phyloP scores from a whole-genome alignment of 2,888 invertebrate species.

The Marronus borbonicus region DNA sequence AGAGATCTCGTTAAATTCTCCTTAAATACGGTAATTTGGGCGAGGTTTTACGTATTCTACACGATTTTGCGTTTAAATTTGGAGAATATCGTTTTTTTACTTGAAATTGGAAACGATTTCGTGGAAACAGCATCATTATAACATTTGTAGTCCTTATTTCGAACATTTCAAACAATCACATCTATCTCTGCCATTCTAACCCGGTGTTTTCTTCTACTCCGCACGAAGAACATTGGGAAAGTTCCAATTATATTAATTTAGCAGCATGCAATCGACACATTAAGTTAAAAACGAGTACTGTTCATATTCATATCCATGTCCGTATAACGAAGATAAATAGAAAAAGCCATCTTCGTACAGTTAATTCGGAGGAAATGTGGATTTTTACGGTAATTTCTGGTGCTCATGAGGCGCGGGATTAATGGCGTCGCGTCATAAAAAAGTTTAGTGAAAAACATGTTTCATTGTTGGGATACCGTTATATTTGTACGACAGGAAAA shows the following conservation, averaged over 20 bases:
- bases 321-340: conserved; percentile 1
- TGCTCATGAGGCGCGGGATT: neutral
- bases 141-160: too few species aligned
- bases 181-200: neutral
- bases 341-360: conserved; percentile 1
- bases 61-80: too few species aligned
- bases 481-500: neutral
- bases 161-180: too few species aligned
- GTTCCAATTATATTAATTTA: conserved; percentile 42
- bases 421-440: neutral
- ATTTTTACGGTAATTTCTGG: conserved; percentile 49
- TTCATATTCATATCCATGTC: neutral
- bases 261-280: conserved; percentile 46
- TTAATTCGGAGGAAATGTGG: conserved; percentile 45
- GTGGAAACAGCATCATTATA: too few species aligned
- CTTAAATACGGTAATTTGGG: too few species aligned
- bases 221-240: conserved; percentile 5
- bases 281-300: conserved; percentile 9
- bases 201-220: neutral
- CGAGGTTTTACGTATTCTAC: too few species aligned
- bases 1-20: too few species aligned
- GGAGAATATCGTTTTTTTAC: too few species aligned
- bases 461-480: neutral
- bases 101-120: too few species aligned
- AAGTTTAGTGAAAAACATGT: neutral